phyloP scores from a whole-genome alignment of 2,797 vertebrate species.

The Gobionotothen gibberifrons region DNA sequence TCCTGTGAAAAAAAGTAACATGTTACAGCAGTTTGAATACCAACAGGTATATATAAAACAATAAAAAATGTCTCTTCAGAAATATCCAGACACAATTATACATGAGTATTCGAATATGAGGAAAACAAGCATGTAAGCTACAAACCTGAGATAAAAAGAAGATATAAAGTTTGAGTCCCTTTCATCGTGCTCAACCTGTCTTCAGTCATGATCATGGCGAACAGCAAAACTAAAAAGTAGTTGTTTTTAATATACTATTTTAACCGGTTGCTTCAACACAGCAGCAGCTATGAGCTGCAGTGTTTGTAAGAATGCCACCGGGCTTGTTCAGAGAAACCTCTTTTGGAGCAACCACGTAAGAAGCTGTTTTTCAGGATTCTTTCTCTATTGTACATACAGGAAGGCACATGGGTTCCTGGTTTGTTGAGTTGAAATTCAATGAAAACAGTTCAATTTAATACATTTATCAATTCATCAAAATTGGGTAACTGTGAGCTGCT shows the following conservation, averaged over 20 bases:
- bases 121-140: constrained; percentile 14
- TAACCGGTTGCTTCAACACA: background rate
- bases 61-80: constrained; percentile 1
- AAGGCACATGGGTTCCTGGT: background rate
- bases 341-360: background rate
- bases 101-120: background rate
- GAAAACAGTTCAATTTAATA: background rate
- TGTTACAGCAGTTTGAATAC: constrained; percentile 17
- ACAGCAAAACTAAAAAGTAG: background rate
- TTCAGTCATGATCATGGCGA: constrained; percentile 22
- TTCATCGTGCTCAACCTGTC: constrained; percentile 27
- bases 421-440: background rate
- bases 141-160: constrained; percentile 75
- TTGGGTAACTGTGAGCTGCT: background rate
- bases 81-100: background rate
- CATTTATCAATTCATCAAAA: background rate
- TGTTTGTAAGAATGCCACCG: constrained; percentile 65
- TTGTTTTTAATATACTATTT: background rate
- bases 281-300: constrained; percentile 14
- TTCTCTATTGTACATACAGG: background rate
- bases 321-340: constrained; percentile 44
- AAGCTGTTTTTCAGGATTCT: constrained; percentile 67
- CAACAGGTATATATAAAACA: background rate
- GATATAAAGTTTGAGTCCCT: constrained; percentile 25
- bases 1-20: constrained; percentile 57